phyloP scores from a whole-genome alignment of 2,797 vertebrate species.

The Bradypus variegatus region DNA sequence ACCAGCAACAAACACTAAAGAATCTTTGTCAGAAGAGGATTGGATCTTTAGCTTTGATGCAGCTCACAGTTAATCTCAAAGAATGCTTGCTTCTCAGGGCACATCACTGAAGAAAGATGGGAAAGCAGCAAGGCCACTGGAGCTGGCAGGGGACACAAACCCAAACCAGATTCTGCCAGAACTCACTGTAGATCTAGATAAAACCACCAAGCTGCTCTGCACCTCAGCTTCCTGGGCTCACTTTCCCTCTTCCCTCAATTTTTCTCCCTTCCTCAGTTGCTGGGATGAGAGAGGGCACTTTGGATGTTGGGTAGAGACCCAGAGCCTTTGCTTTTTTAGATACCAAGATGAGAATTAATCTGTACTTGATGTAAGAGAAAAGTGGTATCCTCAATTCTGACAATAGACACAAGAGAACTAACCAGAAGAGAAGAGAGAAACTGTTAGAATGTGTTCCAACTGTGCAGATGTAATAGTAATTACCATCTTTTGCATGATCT shows the following conservation, averaged over 20 bases:
- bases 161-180: neutral
- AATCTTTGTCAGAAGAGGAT: neutral
- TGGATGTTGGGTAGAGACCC: neutral
- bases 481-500: neutral
- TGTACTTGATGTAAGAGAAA: neutral
- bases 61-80: neutral
- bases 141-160: neutral
- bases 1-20: neutral
- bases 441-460: neutral
- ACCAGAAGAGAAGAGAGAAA: neutral
- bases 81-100: neutral
- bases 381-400: neutral
- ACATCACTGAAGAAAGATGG: neutral
- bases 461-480: neutral
- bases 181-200: neutral
- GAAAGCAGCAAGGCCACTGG: neutral
- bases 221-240: neutral
- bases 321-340: neutral
- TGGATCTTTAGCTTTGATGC: neutral
- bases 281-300: neutral
- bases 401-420: neutral
- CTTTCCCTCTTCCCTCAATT: neutral
- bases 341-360: neutral
- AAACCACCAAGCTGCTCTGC: neutral
- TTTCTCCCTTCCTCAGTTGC: neutral